Evolutionary conservation across 2,113 vertebrate species (phyloP), one percentile per base, ranked within the genome.

Genomic region (Nothobranchius furzeri): DNA sequence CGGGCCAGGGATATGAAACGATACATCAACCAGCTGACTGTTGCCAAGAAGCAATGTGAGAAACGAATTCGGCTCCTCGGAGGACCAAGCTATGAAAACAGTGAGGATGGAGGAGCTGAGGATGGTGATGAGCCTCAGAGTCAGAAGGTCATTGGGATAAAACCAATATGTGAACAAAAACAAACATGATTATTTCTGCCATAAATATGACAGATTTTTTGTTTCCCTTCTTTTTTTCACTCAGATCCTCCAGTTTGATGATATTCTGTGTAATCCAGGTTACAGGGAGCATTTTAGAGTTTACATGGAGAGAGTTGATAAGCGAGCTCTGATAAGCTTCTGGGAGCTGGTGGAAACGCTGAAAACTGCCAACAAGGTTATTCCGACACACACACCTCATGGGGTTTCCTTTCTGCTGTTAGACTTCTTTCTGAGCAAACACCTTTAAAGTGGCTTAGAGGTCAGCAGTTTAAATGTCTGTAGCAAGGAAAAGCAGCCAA

Each of bases 1-100:
- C 92, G 98, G 69, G 96, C 98, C 78, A 92, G 98, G 69, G 96
- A 99, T 67, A 96, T 97, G 96, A 99, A 99, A 79, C 94, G 98
- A 65, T 99, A 99, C 36, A 99, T 99, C 85, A 99, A 99, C 87
- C 98, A 99, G 76, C 93, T 99, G 77, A 98, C 96, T 0, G 96
- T 99, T 75, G 98, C 98, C n/a, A 99, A 98, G 93, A 99, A 98
- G 86, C 97, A 97, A 50, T 97, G 96, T 25, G 98, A 99, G 90
- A 99, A 99, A 83, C 91, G 97, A 55, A 98, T 99, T 79, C 91
- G 95, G 24, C 80, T 93, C 3, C 90, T 99, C 9, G 97, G 97
- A 7, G 98, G 98, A 3, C 97, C 96, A 30, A 92, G 93, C 82
- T 99, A 98, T 47, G 96, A 96, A 15, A 63, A 83, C 73, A 87